Conservation (phyloP, 2,888 invertebrate genomes). For the Cetonia aurata region DNA sequence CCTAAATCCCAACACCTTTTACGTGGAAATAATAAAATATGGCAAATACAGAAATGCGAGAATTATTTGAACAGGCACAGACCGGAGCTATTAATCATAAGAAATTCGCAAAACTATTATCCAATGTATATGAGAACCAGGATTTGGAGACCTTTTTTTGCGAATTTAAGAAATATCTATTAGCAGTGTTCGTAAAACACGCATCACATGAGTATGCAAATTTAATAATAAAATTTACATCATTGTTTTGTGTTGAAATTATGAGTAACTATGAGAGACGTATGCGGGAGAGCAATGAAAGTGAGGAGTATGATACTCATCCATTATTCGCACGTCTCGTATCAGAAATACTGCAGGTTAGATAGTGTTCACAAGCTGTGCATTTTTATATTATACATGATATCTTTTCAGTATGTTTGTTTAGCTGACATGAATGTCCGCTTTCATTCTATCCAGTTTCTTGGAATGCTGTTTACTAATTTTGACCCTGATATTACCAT, state of each 20-base stretch:
- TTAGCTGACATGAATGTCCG: conserved; percentile 72
- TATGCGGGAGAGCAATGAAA: conserved; percentile 2
- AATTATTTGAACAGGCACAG: conserved; percentile 25
- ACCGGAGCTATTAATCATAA: conserved; percentile 5
- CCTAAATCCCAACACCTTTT: too few species aligned
- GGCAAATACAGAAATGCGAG: conserved; percentile 1
- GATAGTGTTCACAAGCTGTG: not conserved
- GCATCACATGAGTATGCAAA: conserved; percentile 1
- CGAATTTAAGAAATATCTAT: conserved; percentile 24
- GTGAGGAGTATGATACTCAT: conserved; percentile 23
- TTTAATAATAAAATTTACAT: conserved; percentile 20
- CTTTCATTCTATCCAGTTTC: conserved; percentile 82
- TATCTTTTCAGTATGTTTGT: conserved; percentile 63
- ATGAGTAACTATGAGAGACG: conserved; percentile 14
- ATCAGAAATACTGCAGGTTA: conserved; percentile 23
- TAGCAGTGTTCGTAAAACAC: conserved; percentile 9
- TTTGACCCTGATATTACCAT: conserved; percentile 76
- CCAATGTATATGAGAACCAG: conserved; percentile 15
- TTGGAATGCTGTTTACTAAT: conserved; percentile 80
- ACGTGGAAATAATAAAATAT: not conserved
- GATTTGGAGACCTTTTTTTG: conserved; percentile 12
- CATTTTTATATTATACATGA: not conserved
- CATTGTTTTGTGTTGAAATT: conserved; percentile 28
- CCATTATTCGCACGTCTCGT: conserved; percentile 34
- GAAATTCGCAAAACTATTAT: conserved; percentile 14